A percentile compares a stretch with the other conserved stretches of the same genome.
Conservation (phyloP, 2,888 invertebrate species). For the Thymelicus sylvestris region DNA sequence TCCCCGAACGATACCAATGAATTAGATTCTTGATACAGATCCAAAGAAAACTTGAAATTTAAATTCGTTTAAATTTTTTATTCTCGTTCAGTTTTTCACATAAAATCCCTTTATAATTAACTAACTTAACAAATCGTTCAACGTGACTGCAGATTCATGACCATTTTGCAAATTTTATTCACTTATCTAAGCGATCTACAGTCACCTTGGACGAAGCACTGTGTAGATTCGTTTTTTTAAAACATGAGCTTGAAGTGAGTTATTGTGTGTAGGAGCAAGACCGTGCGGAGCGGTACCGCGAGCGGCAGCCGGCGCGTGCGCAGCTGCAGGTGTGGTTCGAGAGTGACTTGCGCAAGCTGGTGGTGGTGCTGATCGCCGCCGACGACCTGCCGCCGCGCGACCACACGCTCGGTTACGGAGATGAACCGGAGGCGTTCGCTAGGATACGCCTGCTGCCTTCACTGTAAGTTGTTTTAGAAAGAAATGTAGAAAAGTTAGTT, state of each 20-base stretch:
- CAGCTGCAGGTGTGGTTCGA: conserved; percentile 96
- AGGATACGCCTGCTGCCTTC: conserved; percentile 92
- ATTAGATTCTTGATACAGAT: conserved; percentile 62
- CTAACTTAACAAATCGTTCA: not conserved
- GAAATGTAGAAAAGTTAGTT: no score
- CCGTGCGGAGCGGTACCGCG: conserved; percentile 80
- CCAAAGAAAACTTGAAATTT: conserved; percentile 48
- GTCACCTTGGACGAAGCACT: conserved; percentile 46
- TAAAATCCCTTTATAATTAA: not conserved
- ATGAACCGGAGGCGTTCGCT: conserved; percentile 93
- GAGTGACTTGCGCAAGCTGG: conserved; percentile 91
- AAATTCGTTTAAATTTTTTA: conserved; percentile 48
- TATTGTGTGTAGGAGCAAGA: conserved; percentile 72
- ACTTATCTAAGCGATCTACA: conserved; percentile 38
- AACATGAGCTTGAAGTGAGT: not conserved
- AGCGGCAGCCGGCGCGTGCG: conserved; percentile 91
- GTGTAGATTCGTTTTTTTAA: not conserved
- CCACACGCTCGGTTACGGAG: conserved; percentile 90
- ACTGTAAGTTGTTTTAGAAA: conserved; percentile 84
- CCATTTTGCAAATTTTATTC: not conserved
- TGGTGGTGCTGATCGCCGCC: conserved; percentile 93
- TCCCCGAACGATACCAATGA: conserved; percentile 60
- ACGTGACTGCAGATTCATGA: not conserved
- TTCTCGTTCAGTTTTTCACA: conserved; percentile 40
- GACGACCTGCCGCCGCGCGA: conserved; percentile 93